Percentiles rank a stretch among this genome's conserved stretches.
phyloP scores from a whole-genome alignment of 1,140 invertebrate genomes.

The Chrysopa pallens region DNA sequence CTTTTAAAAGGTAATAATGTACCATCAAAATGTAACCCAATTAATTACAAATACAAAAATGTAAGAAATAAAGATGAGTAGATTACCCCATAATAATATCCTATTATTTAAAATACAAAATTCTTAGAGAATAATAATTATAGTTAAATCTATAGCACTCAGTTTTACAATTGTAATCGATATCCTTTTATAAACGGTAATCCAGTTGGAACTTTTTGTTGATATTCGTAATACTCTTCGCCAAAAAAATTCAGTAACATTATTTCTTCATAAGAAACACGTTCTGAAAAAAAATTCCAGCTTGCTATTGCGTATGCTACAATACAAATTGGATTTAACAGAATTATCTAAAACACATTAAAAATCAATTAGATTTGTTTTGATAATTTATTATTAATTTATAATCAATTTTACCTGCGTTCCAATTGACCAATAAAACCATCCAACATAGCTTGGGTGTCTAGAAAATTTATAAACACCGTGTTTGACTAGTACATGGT shows the following conservation, averaged over 20 bases:
- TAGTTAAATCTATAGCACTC: background rate
- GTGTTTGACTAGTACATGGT: constrained; percentile 76
- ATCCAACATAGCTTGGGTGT: constrained; percentile 94
- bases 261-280: constrained; percentile 80
- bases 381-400: constrained; percentile 1
- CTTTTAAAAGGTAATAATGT: too few species aligned
- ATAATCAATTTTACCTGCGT: constrained; percentile 56
- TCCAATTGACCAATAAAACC: constrained; percentile 97
- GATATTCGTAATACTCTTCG: constrained; percentile 74
- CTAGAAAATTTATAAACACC: constrained; percentile 71
- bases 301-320: constrained; percentile 61
- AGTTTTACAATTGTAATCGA: constrained; percentile 12
- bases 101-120: too few species aligned
- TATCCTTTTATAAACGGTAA: constrained; percentile 84
- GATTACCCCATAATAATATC: too few species aligned
- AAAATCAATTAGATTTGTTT: background rate
- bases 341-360: constrained; percentile 45
- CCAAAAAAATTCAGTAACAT: constrained; percentile 90
- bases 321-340: constrained; percentile 83
- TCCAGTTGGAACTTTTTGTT: constrained; percentile 70
- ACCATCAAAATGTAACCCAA: too few species aligned
- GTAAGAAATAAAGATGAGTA: too few species aligned
- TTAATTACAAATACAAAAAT: too few species aligned
- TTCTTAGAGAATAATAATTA: too few species aligned
- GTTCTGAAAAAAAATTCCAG: constrained; percentile 83